Base-by-base conservation (phyloP, 2,113 vertebrate genomes). In the Gallinago media region DNA sequence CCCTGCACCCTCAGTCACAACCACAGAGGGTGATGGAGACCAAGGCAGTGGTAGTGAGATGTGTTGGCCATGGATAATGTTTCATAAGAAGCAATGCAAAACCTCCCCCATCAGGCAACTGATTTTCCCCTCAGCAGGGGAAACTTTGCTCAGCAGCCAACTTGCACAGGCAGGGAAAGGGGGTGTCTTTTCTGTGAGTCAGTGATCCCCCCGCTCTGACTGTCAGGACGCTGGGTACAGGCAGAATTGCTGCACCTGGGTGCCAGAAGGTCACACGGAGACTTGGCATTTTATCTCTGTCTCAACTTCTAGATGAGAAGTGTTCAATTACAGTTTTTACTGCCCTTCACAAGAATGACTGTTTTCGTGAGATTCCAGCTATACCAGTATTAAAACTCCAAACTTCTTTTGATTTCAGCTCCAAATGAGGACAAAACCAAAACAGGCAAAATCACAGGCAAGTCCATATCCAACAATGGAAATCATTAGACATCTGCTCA, bases 401-500 rank as follows among this genome's bases (percentile, higher is more conserved):
- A 66, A 85, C 16, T 77, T 71, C 71, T 83, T 92, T 92, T 88
- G 63, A 86, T 92, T 95, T 92, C 55, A 81, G 55, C 58, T 91
- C 31, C 65, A 92, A 94, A 85, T 11, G 52, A 81, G 76, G 86
- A 82, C 12, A 82, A 92, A 95, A 84, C 21, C 42, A n/a, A 78
- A 88, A 34, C 25, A 66, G 82, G 34, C 59, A 78, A 94, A 83
- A 78, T 75, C 47, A 91, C 89, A 78, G 78, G 29, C 31, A 52
- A 74, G 73, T 56, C 67, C n/a, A 7, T 54, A 61, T 78, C 61
- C 65, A 89, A 9, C 85, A 83, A 80, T 31, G 65, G 88, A 93
- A 94, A 88, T 88, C 8, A 7, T 94, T 85, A 93, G 44, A 79
- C 78, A 85, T 83, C 83, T 94, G 65, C 49, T 92, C 47, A 92